Evolutionary conservation across 2,797 vertebrate species (phyloP).

Genomic region (Cichlasoma orientale): DNA sequence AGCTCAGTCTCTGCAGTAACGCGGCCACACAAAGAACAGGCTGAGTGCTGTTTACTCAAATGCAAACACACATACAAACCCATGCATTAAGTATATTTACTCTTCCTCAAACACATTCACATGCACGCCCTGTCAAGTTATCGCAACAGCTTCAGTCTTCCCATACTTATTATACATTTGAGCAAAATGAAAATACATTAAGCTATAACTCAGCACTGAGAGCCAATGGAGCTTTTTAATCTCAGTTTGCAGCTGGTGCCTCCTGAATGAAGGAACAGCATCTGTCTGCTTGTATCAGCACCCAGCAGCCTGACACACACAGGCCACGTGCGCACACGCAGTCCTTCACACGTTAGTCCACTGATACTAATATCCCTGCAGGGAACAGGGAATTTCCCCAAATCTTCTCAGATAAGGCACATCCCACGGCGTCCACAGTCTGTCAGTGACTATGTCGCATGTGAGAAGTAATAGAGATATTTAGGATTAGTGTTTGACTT

Average conservation of each 20-base stretch:
- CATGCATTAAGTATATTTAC: neutral
- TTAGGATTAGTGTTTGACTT: neutral
- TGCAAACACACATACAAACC: constrained; percentile 17
- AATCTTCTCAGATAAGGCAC: constrained; percentile 19
- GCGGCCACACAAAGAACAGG: constrained; percentile 44
- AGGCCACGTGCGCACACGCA: constrained; percentile 27
- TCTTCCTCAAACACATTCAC: constrained; percentile 1
- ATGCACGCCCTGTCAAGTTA: neutral
- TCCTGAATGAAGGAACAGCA: constrained; percentile 60
- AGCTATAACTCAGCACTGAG: constrained; percentile 24
- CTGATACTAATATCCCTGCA: constrained; percentile 26
- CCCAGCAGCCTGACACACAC: constrained; percentile 39
- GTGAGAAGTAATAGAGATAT: neutral
- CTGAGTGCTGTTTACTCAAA: constrained; percentile 26
- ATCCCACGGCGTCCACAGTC: constrained; percentile 6
- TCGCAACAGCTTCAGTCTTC: neutral
- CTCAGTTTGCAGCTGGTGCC: constrained; percentile 66
- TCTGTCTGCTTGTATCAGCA: constrained; percentile 55
- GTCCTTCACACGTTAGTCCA: constrained; percentile 35
- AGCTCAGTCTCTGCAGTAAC: constrained; percentile 67
- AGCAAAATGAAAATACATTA: constrained; percentile 22
- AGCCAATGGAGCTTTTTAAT: constrained; percentile 51
- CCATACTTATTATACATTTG: constrained; percentile 8
- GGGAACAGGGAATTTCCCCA: constrained; percentile 19
- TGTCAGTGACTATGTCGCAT: neutral